Conservation (phyloP, 2,113 vertebrate species). For the Nothobranchius kuhntae region DNA sequence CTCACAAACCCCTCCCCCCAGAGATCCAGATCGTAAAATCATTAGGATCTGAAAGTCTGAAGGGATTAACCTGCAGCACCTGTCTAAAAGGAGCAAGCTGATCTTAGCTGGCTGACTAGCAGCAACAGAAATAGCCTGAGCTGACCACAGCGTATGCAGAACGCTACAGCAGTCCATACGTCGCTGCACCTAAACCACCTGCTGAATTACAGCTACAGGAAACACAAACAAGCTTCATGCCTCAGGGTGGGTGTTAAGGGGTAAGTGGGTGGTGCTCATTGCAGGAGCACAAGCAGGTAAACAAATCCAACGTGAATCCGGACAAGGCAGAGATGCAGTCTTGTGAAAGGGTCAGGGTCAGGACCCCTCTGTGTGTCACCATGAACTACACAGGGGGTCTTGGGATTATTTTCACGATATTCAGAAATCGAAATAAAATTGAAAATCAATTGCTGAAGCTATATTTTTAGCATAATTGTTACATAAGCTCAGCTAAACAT, state of each 20-base stretch:
- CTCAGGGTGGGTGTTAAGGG: background rate
- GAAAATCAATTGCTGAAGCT: too few species aligned
- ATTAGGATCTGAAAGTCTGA: constrained; percentile 23
- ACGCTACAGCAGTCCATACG: constrained; percentile 39
- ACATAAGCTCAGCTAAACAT: too few species aligned
- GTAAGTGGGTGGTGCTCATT: background rate
- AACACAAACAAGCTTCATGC: background rate
- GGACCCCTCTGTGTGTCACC: too few species aligned
- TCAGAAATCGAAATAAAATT: too few species aligned
- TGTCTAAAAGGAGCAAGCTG: constrained; percentile 48
- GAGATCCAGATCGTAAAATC: constrained; percentile 39
- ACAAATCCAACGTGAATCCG: background rate
- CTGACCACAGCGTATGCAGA: constrained; percentile 62
- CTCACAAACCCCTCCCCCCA: background rate
- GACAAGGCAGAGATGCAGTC: constrained; percentile 4
- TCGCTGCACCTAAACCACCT: constrained; percentile 30
- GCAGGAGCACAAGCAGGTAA: constrained; percentile 5
- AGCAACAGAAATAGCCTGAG: constrained; percentile 70
- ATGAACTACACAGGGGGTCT: too few species aligned
- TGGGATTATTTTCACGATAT: too few species aligned
- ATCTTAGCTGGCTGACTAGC: constrained; percentile 45
- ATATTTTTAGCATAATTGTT: too few species aligned
- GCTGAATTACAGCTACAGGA: constrained; percentile 14
- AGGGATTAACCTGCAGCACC: constrained; percentile 64
- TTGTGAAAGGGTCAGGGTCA: background rate